Evolutionary conservation across 2,888 invertebrate genomes (phyloP).

Genomic region (Oscheius onirici): DNA sequence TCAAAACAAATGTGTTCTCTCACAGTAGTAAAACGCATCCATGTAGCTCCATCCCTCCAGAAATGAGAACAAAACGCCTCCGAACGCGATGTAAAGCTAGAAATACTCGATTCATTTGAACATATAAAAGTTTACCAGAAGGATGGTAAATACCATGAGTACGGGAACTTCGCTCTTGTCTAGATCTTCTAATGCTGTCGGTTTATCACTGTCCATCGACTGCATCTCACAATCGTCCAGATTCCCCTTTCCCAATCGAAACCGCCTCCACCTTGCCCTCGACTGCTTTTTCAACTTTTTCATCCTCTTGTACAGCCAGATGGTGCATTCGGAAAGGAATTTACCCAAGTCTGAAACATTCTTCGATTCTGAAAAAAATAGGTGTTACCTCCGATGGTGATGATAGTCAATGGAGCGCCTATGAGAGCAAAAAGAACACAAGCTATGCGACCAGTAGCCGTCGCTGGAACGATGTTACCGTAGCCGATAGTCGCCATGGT

Average conservation of each 20-base stretch:
- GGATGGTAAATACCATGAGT: slow-evolving; percentile 70
- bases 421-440: slow-evolving; percentile 71
- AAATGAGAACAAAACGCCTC: slow-evolving; percentile 72
- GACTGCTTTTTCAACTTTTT: slow-evolving; percentile 37
- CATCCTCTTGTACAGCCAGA: slow-evolving; percentile 69
- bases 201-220: slow-evolving; percentile 26
- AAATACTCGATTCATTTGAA: not conserved
- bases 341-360: slow-evolving; percentile 66
- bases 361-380: not conserved
- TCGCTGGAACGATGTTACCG: slow-evolving; percentile 71
- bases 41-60: slow-evolving; percentile 75
- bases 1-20: slow-evolving; percentile 36
- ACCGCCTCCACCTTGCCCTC: slow-evolving; percentile 27
- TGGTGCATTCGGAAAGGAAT: slow-evolving; percentile 71
- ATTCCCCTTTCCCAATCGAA: slow-evolving; percentile 27
- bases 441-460: slow-evolving; percentile 67
- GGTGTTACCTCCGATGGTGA: slow-evolving; percentile 67
- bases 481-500: slow-evolving; percentile 72
- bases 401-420: slow-evolving; percentile 71
- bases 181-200: slow-evolving; percentile 36
- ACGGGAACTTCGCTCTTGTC: slow-evolving; percentile 71
- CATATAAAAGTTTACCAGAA: slow-evolving; percentile 56
- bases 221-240: slow-evolving; percentile 33
- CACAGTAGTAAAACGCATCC: slow-evolving; percentile 75
- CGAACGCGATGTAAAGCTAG: slow-evolving; percentile 72